A percentile compares a stretch with the other conserved stretches of the same genome.
These are phyloP conservation scores for Endomychus coccineus DNA, from an alignment of 2,888 invertebrate species.

Conservation along the genomic window DNA sequence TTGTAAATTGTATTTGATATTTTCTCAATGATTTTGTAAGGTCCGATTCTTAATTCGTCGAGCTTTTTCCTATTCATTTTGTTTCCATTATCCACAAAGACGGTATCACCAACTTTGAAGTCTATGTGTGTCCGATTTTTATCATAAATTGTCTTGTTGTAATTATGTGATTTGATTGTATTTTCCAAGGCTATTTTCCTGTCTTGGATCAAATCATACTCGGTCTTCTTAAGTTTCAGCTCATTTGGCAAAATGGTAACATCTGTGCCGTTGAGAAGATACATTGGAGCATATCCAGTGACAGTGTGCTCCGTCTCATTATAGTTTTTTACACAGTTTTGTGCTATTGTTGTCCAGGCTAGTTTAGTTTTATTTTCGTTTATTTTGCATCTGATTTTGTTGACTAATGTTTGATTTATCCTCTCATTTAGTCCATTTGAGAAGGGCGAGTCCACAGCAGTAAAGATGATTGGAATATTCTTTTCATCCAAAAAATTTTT, in stretches of 20 bases:
- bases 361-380: slow-evolving; percentile 16
- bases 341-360: slow-evolving; percentile 23
- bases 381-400: slow-evolving; percentile 22
- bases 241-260: slow-evolving; percentile 18
- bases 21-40: slow-evolving; percentile 15
- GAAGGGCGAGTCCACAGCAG: too few species aligned
- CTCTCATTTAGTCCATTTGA: too few species aligned
- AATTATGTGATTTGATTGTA: slow-evolving; percentile 19
- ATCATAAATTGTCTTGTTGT: slow-evolving; percentile 20
- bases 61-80: slow-evolving; percentile 20
- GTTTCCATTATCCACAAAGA: slow-evolving; percentile 22
- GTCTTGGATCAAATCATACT: slow-evolving; percentile 7
- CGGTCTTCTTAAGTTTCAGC: slow-evolving; percentile 11
- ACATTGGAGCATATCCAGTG: slow-evolving; percentile 21
- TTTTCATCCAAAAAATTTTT: too few species aligned
- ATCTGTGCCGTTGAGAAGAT: slow-evolving; percentile 19
- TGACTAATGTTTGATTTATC: too few species aligned
- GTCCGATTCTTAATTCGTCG: slow-evolving; percentile 20
- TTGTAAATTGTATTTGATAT: slow-evolving; percentile 13
- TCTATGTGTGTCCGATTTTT: slow-evolving; percentile 17
- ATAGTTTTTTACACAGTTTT: slow-evolving; percentile 25
- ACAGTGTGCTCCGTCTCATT: slow-evolving; percentile 28
- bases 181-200: slow-evolving; percentile 19
- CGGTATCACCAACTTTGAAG: slow-evolving; percentile 22
- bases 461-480: too few species aligned